Percentiles rank a stretch among this genome's conserved stretches.
These are phyloP conservation scores for Lucilia cuprina DNA, from an alignment of 1,140 invertebrate species.

Conservation along the genomic window DNA sequence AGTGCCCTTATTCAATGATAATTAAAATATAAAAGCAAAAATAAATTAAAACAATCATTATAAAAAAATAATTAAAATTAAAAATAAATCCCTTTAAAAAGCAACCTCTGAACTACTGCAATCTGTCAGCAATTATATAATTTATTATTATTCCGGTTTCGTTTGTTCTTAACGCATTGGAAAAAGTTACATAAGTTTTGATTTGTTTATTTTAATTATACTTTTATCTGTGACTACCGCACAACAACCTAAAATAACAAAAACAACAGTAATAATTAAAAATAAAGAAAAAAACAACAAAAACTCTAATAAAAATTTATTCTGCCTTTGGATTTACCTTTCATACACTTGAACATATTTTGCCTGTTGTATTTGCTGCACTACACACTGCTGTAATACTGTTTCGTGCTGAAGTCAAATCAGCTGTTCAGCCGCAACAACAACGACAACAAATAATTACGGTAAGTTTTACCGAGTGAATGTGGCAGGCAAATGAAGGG, in stretches of 20 bases:
- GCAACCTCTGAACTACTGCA: background rate
- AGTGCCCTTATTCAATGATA: constrained; percentile 17
- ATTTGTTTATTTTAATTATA: background rate
- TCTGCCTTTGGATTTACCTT: background rate
- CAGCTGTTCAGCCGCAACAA: background rate
- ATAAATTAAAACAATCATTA: constrained; percentile 1
- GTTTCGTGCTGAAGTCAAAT: background rate
- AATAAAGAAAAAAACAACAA: background rate
- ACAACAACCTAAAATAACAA: background rate
- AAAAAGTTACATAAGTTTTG: background rate
- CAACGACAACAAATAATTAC: background rate
- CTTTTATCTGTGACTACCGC: background rate
- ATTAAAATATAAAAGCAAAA: background rate
- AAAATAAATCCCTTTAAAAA: background rate
- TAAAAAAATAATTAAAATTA: background rate
- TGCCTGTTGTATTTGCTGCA: background rate
- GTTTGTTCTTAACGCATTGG: background rate
- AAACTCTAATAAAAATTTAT: background rate
- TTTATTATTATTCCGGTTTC: too few species aligned
- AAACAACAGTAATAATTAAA: background rate
- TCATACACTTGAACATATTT: background rate
- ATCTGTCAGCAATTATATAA: too few species aligned
- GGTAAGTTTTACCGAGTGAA: background rate
- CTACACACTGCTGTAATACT: background rate
- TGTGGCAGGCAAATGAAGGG: background rate